These are phyloP conservation scores for Drosophila jambulina DNA, from an alignment of 1,140 invertebrate species.

Conservation along the genomic window DNA sequence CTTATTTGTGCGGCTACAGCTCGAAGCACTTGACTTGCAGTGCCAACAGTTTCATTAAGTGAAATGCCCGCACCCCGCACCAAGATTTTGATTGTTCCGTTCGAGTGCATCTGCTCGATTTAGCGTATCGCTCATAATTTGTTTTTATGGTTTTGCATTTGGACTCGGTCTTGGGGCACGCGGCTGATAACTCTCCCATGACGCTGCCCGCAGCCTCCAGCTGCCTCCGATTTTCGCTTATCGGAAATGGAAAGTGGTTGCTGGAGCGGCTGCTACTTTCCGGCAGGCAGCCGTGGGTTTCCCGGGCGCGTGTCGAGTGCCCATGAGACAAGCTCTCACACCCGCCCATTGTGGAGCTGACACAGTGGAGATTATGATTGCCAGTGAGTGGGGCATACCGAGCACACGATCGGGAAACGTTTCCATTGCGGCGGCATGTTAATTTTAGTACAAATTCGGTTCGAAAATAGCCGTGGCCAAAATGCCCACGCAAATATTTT, in stretches of 20 bases:
- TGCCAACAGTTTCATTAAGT: constrained; percentile 85
- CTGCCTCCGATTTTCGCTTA: constrained; percentile 55
- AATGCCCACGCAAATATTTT: constrained; percentile 75
- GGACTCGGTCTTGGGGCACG: constrained; percentile 51
- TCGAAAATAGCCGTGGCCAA: constrained; percentile 59
- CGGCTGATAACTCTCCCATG: constrained; percentile 48
- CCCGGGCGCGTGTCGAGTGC: constrained; percentile 36
- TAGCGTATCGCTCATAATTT: constrained; percentile 84
- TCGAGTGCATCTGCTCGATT: constrained; percentile 76
- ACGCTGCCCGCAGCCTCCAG: constrained; percentile 6
- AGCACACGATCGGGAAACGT: constrained; percentile 40
- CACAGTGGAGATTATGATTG: constrained; percentile 58
- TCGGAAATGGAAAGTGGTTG: constrained; percentile 69
- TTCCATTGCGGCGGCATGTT: constrained; percentile 62
- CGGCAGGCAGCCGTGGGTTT: constrained; percentile 19
- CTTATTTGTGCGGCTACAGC: constrained; percentile 58
- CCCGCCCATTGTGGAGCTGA: constrained; percentile 50
- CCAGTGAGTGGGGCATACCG: constrained; percentile 8
- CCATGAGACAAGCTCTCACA: constrained; percentile 36
- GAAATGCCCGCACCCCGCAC: constrained; percentile 58
- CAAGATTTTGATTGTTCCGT: constrained; percentile 49
- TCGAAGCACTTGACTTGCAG: constrained; percentile 84
- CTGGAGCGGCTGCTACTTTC: constrained; percentile 6
- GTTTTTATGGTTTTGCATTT: constrained; percentile 83
- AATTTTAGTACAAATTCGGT: constrained; percentile 73